phyloP scores from a whole-genome alignment of 64 coral and sea anemone genomes.

The Stylophora pistillata region DNA sequence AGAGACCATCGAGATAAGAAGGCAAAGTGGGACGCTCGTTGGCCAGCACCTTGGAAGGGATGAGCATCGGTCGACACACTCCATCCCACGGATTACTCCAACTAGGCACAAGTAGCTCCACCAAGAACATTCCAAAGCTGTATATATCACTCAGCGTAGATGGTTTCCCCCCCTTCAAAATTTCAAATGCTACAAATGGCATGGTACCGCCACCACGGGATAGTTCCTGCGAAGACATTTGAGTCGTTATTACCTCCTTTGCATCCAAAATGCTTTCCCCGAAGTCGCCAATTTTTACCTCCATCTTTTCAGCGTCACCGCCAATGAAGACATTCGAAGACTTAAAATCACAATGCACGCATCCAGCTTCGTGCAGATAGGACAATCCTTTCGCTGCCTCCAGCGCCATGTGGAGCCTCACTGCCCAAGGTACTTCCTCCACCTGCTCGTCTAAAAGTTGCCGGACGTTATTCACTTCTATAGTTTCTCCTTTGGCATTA shows the following conservation, averaged over 20 bases:
- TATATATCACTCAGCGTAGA: slow-evolving; percentile 17
- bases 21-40: neutral
- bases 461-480: neutral
- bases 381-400: neutral
- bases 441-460: neutral
- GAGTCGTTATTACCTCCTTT: neutral
- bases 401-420: slow-evolving; percentile 14
- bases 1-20: neutral
- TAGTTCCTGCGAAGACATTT: neutral
- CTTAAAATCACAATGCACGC: slow-evolving; percentile 20
- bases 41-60: neutral
- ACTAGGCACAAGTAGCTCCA: slow-evolving; percentile 7
- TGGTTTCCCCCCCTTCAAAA: too few relatives aligned
- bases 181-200: too few relatives aligned
- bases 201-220: too few relatives aligned
- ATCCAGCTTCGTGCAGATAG: neutral
- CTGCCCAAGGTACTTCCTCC: neutral
- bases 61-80: neutral
- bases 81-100: neutral
- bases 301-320: neutral
- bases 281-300: slow-evolving; percentile 31
- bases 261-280: neutral
- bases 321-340: slow-evolving; percentile 28
- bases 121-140: slow-evolving; percentile 41
- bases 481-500: neutral